phyloP scores from a whole-genome alignment of 1,140 invertebrate species.

The Drosophila seguyi region DNA sequence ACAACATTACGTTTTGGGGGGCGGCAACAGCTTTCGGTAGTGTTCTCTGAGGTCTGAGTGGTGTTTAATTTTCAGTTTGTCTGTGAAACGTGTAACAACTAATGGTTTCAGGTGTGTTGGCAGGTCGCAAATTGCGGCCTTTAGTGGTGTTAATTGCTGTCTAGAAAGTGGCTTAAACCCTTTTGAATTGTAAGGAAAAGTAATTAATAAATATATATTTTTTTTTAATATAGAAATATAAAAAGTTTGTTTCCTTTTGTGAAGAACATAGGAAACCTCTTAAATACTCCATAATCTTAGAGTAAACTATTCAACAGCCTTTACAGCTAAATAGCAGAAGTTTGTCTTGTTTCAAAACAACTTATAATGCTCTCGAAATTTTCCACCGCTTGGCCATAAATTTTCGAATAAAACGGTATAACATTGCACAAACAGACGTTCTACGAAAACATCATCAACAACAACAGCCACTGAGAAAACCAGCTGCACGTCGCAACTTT shows the following conservation, averaged over 20 bases:
- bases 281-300: neutral
- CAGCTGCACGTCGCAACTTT: conserved; percentile 60
- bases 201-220: neutral
- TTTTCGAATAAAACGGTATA: conserved; percentile 52
- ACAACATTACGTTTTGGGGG: conserved; percentile 7
- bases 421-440: conserved; percentile 56
- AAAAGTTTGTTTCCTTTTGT: neutral
- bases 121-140: neutral
- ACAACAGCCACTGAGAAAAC: conserved; percentile 5
- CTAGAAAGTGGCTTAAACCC: neutral
- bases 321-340: no score
- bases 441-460: conserved; percentile 20
- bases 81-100: conserved; percentile 10
- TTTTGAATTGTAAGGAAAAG: no score
- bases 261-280: neutral
- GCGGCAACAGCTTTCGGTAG: conserved; percentile 12
- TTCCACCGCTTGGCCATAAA: conserved; percentile 40
- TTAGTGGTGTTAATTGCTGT: conserved; percentile 8
- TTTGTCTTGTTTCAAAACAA: conserved; percentile 10
- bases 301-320: neutral
- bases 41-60: conserved; percentile 20
- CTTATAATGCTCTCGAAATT: conserved; percentile 40
- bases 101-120: conserved; percentile 13
- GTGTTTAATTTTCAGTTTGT: conserved; percentile 23
- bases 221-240: no score